Base-by-base conservation (phyloP, 2,113 vertebrate species). In the Nothobranchius furzeri region DNA sequence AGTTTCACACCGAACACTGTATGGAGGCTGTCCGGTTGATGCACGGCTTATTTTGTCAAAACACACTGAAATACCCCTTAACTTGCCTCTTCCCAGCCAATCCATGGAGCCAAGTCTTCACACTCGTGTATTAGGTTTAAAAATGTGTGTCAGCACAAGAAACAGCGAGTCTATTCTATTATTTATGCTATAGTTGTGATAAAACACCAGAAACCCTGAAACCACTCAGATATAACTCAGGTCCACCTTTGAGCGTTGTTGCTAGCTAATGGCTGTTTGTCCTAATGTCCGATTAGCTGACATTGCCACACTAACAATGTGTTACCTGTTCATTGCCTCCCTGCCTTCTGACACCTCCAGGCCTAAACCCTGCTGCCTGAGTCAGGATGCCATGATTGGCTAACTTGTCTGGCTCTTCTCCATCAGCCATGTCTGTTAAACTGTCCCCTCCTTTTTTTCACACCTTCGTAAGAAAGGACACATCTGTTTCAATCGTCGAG, bases 231-330 rank as follows among this genome's bases (percentile, higher is more conserved):
- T 9, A 9, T 5, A 9, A 8, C 9, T 40, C 37, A 40, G 37
- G 37, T 40, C 37, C 37, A 40, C 68, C 50, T 47, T 57, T 45
- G 64, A 69, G 81, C 64, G 70, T 60, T 51, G 62, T 42, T 20
- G 60, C 82, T 52, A 73, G 72, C 78, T 68, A 46, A 36, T 30
- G 68, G 79, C 73, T 63, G 76, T 85, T 76, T 84, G 76, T 87
- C 79, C 82, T 70, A 80, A 55, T 80, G 81, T 66, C 52, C 52
- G 64, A 40, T 48, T n/a, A 72, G 30, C 73, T 83, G 85, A 83
- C 85, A 85, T 78, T 70, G 74, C 72, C 65, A 79, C 66, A 60
- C 79, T 79, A 48, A 79, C 77, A 82, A 73, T 77, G 74, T 67
- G 71, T 67, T 67, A 47, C 67, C 74, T 72, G 65, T 78, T 83